Conservation (phyloP, 37 sponge, comb jelly and placozoan species). For the Diacarnus erythraeanus region DNA sequence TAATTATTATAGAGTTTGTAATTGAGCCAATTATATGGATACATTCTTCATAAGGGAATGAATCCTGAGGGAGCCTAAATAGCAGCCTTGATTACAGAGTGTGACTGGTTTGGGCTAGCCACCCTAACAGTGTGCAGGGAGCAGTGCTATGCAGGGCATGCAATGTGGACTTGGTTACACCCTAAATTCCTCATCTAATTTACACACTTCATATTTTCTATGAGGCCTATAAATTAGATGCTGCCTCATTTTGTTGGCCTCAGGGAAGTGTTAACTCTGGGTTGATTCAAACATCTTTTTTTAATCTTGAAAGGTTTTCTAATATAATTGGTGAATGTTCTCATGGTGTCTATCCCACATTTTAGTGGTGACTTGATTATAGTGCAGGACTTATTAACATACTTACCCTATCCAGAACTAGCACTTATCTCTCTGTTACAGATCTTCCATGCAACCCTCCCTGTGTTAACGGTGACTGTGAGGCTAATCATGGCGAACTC, state of each 20-base stretch:
- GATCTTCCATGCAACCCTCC: slow-evolving; percentile 10
- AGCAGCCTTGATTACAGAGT: neutral
- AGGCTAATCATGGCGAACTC: slow-evolving; percentile 9
- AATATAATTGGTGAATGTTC: neutral
- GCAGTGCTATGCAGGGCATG: too few species aligned
- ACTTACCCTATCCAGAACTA: too few species aligned
- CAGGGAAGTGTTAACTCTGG: neutral
- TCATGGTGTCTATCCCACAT: neutral
- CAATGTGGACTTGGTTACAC: neutral
- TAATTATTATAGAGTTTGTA: neutral
- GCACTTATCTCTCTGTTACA: neutral
- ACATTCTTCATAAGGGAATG: slow-evolving; percentile 5
- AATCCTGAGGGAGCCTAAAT: neutral
- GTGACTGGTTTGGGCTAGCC: too few species aligned
- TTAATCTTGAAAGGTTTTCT: neutral
- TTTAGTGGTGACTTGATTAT: neutral
- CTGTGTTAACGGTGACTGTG: slow-evolving; percentile 32
- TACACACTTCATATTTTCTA: neutral
- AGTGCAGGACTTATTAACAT: too few species aligned
- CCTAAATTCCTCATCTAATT: neutral
- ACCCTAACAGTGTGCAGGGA: too few species aligned
- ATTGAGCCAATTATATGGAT: neutral
- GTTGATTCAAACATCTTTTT: neutral
- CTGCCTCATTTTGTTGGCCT: neutral
- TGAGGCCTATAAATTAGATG: neutral